Evolutionary conservation across 2,888 invertebrate genomes (phyloP).

Genomic region (Anorthoa munda): DNA sequence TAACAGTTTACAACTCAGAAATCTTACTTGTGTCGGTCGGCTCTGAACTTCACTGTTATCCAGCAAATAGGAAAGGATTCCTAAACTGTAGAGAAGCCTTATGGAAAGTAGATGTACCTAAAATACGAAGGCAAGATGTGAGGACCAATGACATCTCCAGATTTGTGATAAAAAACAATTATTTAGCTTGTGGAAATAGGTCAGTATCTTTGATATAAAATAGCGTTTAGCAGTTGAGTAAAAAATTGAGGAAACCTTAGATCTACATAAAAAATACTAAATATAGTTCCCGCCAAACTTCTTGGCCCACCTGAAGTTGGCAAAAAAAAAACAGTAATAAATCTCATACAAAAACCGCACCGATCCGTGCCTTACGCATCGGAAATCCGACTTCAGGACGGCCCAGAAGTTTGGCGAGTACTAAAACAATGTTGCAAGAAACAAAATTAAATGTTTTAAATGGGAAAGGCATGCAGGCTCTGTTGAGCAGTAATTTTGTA

Average conservation of each 20-base stretch:
- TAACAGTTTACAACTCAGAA: slow-evolving; percentile 77
- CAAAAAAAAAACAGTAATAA: no score
- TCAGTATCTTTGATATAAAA: slow-evolving; percentile 57
- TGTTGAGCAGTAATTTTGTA: not conserved
- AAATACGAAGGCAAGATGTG: slow-evolving; percentile 78
- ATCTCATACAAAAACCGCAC: no score
- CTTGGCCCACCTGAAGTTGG: no score
- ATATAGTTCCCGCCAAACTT: no score
- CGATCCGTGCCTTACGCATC: no score
- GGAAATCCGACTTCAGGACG: no score
- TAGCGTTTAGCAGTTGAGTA: no score
- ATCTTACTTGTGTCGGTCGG: slow-evolving; percentile 79
- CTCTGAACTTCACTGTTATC: slow-evolving; percentile 78
- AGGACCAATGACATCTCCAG: slow-evolving; percentile 87
- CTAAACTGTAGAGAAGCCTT: slow-evolving; percentile 67
- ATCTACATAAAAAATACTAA: not conserved
- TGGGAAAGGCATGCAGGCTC: not conserved
- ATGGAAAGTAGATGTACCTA: slow-evolving; percentile 83
- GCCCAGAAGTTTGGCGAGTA: no score
- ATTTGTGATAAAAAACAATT: slow-evolving; percentile 80
- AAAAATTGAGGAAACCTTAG: not conserved
- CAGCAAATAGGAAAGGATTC: slow-evolving; percentile 73
- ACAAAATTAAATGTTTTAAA: no score
- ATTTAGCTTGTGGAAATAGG: slow-evolving; percentile 87
- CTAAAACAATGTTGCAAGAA: no score